phyloP scores from a whole-genome alignment of 2,113 vertebrate species.

The Dascyllus trimaculatus region DNA sequence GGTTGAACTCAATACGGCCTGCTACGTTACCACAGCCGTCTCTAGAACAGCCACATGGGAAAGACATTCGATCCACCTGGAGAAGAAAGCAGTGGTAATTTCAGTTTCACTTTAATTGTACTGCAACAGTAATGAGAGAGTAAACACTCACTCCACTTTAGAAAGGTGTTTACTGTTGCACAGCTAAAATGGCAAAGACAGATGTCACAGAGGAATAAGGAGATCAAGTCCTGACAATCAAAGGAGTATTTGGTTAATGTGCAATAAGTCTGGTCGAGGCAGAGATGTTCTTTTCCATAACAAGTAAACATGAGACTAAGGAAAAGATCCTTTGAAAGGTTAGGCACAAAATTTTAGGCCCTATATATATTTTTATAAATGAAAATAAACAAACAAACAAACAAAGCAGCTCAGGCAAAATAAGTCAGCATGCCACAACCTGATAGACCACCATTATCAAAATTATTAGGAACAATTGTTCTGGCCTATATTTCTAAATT shows the following conservation, averaged over 20 bases:
- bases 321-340: too few relatives aligned
- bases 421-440: neutral
- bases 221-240: neutral
- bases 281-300: neutral
- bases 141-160: neutral
- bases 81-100: neutral
- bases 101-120: neutral
- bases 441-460: neutral
- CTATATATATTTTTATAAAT: too few relatives aligned
- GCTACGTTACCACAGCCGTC: conserved; percentile 94
- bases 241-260: neutral
- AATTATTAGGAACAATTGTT: too few relatives aligned
- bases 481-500: too few relatives aligned
- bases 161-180: too few relatives aligned
- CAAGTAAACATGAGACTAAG: neutral
- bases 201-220: neutral
- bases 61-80: conserved; percentile 97
- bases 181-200: neutral
- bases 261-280: neutral
- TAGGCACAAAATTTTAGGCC: neutral
- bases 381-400: too few relatives aligned
- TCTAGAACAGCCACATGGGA: conserved; percentile 96
- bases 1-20: conserved; percentile 97
- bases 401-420: neutral
- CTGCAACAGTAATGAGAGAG: neutral